phyloP scores from a whole-genome alignment of 2,888 invertebrate genomes.

The Platerodrilus igneus region DNA sequence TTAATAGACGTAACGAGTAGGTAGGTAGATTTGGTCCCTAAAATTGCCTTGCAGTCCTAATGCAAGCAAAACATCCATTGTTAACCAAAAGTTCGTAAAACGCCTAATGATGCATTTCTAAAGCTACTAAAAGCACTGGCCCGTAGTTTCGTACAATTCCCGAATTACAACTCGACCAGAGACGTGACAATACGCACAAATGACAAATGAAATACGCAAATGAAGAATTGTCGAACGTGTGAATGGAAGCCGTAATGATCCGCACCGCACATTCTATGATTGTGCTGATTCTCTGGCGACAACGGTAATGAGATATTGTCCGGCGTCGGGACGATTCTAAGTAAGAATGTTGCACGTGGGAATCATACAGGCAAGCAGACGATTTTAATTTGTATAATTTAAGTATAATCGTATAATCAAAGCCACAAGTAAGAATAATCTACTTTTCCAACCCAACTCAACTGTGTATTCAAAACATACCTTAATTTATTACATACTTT shows the following conservation, averaged over 20 bases:
- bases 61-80: conserved; percentile 20
- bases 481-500: no score
- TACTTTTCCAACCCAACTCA: no score
- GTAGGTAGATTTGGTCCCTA: conserved; percentile 9
- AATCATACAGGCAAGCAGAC: no score
- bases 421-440: no score
- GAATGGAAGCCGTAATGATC: conserved; percentile 49
- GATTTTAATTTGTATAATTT: no score
- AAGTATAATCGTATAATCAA: no score
- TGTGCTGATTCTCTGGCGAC: conserved; percentile 35
- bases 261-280: conserved; percentile 34
- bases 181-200: conserved; percentile 49
- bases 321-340: conserved; percentile 26
- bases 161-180: conserved; percentile 27
- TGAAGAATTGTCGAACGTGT: conserved; percentile 52
- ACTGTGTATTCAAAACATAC: no score
- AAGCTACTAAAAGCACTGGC: conserved; percentile 24
- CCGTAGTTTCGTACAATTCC: conserved; percentile 26
- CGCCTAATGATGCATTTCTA: conserved; percentile 28
- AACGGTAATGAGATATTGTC: conserved; percentile 36
- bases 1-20: background rate
- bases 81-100: conserved; percentile 24
- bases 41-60: conserved; percentile 14
- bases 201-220: conserved; percentile 55
- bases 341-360: conserved; percentile 17